Conservation (phyloP, 2,113 vertebrate species). For the Osmerus mordax region DNA sequence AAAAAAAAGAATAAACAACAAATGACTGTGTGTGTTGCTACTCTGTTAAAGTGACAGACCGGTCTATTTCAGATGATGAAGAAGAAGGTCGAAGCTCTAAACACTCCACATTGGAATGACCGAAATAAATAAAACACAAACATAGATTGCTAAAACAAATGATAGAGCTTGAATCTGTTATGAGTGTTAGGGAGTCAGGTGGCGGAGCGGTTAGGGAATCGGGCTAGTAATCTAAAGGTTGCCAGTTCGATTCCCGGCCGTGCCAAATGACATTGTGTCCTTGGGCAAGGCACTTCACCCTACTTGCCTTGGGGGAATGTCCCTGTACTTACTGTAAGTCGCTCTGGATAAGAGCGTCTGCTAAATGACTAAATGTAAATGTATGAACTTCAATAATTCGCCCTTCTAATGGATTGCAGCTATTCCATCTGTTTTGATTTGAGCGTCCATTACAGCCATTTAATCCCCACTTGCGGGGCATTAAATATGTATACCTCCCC, state of each 20-base stretch:
- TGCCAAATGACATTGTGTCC: no score
- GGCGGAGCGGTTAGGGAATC: no score
- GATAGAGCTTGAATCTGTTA: slow-evolving; percentile 17
- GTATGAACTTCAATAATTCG: slow-evolving; percentile 21
- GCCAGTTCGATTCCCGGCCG: no score
- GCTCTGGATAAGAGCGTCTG: no score
- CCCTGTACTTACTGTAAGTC: no score
- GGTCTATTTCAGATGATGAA: slow-evolving; percentile 8
- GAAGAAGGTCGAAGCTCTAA: background rate
- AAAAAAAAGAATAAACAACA: slow-evolving; percentile 16
- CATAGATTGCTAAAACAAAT: slow-evolving; percentile 10
- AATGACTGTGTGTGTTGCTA: background rate
- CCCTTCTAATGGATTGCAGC: slow-evolving; percentile 5
- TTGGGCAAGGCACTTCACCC: no score
- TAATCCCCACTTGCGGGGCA: slow-evolving; percentile 23
- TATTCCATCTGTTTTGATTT: slow-evolving; percentile 26
- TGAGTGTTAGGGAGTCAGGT: background rate
- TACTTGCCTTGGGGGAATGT: no score
- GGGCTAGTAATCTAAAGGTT: no score
- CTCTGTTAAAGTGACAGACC: background rate
- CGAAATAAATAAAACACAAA: background rate
- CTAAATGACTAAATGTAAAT: no score
- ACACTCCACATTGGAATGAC: background rate
- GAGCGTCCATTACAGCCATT: slow-evolving; percentile 29
- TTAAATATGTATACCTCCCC: slow-evolving; percentile 38